Conservation (phyloP, 2,797 vertebrate genomes). For the Benthosema pterotum region DNA sequence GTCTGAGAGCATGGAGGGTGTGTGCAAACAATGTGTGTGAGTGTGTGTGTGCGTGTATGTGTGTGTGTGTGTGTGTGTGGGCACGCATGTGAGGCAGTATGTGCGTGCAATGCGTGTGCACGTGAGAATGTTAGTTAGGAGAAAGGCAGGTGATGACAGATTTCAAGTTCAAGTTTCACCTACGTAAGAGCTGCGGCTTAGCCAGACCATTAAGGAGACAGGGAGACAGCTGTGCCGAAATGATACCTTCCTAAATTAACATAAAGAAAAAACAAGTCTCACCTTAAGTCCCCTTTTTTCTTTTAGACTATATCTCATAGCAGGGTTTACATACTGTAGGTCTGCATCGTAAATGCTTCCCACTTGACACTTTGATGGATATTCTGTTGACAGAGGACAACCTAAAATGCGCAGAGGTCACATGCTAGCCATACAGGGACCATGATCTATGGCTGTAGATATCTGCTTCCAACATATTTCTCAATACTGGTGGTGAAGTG, state of each 20-base stretch:
- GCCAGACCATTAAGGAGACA: constrained; percentile 5
- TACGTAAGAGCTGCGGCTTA: constrained; percentile 4
- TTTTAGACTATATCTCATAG: constrained; percentile 16
- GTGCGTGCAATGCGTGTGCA: not conserved
- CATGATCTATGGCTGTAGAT: not conserved
- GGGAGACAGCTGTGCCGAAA: constrained; percentile 62
- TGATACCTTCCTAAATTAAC: constrained; percentile 62
- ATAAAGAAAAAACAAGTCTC: constrained; percentile 41
- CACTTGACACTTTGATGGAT: constrained; percentile 15
- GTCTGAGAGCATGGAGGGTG: constrained; percentile 1
- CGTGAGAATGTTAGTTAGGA: constrained; percentile 15
- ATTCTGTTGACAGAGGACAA: constrained; percentile 25
- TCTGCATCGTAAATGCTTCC: constrained; percentile 11
- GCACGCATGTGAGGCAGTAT: not conserved
- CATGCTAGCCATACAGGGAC: not conserved
- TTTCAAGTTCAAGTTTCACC: constrained; percentile 67
- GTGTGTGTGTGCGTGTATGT: not conserved
- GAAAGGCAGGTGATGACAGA: constrained; percentile 13
- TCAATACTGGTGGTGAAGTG: not conserved
- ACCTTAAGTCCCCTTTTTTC: constrained; percentile 1
- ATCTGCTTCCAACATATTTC: not conserved
- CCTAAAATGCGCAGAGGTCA: not conserved
- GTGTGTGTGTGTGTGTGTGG: not conserved
- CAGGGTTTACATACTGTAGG: constrained; percentile 7
- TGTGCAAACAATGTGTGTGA: not conserved